phyloP scores from a whole-genome alignment of 2,888 invertebrate genomes.

The Chymomyza caudatula region DNA sequence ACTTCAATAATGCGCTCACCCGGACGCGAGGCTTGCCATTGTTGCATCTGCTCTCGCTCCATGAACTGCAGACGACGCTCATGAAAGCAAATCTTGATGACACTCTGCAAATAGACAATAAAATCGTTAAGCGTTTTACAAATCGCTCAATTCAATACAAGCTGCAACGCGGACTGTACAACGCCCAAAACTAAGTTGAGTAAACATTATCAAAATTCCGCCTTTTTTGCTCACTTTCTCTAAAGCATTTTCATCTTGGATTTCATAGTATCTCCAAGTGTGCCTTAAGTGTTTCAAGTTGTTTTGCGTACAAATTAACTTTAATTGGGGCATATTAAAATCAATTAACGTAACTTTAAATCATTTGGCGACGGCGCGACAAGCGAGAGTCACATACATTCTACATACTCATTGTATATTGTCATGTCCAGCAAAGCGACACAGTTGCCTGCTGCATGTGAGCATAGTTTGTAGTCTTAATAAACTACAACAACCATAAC shows the following conservation, averaged over 20 bases:
- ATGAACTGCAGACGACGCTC: slow-evolving; percentile 96
- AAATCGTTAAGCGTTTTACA: neutral
- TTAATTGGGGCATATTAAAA: slow-evolving; percentile 74
- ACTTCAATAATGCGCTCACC: slow-evolving; percentile 95
- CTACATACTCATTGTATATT: neutral
- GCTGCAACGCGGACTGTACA: neutral
- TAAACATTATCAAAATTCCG: neutral
- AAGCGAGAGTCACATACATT: neutral
- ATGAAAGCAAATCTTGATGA: slow-evolving; percentile 96
- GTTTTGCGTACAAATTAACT: slow-evolving; percentile 60
- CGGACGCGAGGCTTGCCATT: slow-evolving; percentile 93
- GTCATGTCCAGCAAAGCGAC: slow-evolving; percentile 3
- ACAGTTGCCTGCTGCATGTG: neutral
- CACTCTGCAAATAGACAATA: slow-evolving; percentile 82
- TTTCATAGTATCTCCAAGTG: neutral
- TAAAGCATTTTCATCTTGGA: neutral
- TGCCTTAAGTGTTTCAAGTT: slow-evolving; percentile 27
- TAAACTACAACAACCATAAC: slow-evolving; percentile 50
- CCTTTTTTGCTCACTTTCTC: neutral
- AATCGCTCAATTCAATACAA: too few species aligned
- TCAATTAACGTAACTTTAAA: slow-evolving; percentile 61
- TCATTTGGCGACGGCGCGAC: slow-evolving; percentile 11
- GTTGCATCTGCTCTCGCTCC: slow-evolving; percentile 94
- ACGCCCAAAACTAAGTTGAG: neutral
- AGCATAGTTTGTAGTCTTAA: slow-evolving; percentile 32